Percentiles rank a stretch among this genome's conserved stretches.
phyloP scores from a whole-genome alignment of 2,113 vertebrate species.

The Paramisgurnus dabryanus region DNA sequence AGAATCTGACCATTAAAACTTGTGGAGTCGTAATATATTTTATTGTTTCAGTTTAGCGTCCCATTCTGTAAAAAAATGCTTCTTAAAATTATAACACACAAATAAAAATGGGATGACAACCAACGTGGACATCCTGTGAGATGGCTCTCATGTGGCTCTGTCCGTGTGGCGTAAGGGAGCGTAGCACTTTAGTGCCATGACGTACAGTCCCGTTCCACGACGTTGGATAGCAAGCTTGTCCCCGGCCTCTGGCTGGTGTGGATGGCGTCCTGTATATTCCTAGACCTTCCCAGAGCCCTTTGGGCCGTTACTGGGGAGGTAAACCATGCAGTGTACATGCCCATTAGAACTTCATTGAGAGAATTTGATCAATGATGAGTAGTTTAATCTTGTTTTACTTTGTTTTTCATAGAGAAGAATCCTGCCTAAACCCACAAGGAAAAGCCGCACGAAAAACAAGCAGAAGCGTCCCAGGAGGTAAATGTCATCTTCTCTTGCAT shows the following conservation, averaged over 20 bases:
- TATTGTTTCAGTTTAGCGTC: too few species aligned
- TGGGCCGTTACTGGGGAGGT: constrained; percentile 65
- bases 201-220: constrained; percentile 71
- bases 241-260: constrained; percentile 60
- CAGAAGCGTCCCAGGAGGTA: constrained; percentile 96
- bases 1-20: too few species aligned
- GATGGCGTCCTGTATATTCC: constrained; percentile 72
- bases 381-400: neutral
- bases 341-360: neutral
- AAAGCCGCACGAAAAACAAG: constrained; percentile 97
- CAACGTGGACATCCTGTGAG: constrained; percentile 68
- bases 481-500: constrained; percentile 47
- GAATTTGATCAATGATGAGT: neutral
- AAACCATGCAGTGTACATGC: constrained; percentile 72
- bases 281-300: constrained; percentile 68
- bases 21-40: too few species aligned
- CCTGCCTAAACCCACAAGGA: constrained; percentile 95
- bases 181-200: constrained; percentile 65
- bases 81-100: neutral
- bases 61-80: too few species aligned
- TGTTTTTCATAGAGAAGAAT: constrained; percentile 86
- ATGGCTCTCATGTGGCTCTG: constrained; percentile 73
- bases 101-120: neutral
- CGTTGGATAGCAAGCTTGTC: constrained; percentile 67
- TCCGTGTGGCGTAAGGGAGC: constrained; percentile 75